Percentiles rank a stretch among this genome's conserved stretches.
These are phyloP conservation scores for Rostratula benghalensis DNA, from an alignment of 2,113 vertebrate genomes.

Conservation along the genomic window DNA sequence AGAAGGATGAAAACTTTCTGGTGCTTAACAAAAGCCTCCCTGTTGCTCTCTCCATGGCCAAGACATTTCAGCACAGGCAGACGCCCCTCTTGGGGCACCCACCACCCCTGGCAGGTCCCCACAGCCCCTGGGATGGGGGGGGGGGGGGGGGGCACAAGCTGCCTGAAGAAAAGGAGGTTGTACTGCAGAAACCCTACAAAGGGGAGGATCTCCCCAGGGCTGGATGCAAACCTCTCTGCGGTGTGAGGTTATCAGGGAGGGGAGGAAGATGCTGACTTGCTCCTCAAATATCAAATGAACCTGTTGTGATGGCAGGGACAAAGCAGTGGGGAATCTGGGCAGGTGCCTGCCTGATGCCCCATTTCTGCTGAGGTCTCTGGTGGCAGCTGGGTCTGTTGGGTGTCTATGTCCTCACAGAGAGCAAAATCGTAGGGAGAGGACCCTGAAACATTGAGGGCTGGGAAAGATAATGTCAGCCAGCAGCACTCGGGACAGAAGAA, in stretches of 20 bases:
- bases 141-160: background rate
- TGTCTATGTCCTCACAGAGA: accelerated
- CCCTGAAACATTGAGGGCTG: accelerated
- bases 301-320: accelerated
- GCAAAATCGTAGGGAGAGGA: accelerated
- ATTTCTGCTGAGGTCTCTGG: no score
- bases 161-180: background rate
- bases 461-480: background rate
- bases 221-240: background rate
- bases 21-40: constrained; percentile 26
- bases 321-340: background rate
- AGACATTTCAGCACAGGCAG: background rate
- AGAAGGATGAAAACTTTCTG: constrained; percentile 8
- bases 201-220: background rate
- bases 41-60: background rate
- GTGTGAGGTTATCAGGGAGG: background rate
- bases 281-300: background rate
- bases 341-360: background rate
- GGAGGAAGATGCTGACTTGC: background rate
- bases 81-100: background rate
- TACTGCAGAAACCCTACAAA: accelerated
- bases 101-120: background rate
- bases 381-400: background rate
- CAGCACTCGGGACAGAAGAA: background rate
- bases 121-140: no score